Conservation (phyloP, 2,888 invertebrate species). For the Alentia gelatinosa region DNA sequence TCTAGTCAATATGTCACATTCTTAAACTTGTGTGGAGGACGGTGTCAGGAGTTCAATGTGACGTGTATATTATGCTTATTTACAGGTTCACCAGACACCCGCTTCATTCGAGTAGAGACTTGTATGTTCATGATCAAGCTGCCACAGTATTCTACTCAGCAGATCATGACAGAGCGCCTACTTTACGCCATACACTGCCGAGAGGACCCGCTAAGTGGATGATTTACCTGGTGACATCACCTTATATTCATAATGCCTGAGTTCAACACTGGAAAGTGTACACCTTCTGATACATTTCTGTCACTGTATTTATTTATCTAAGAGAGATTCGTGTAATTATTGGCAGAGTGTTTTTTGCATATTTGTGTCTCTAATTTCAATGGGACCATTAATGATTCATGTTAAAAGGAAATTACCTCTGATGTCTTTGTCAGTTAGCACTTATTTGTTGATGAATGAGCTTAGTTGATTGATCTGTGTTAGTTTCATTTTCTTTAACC, state of each 20-base stretch:
- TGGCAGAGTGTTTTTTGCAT: neutral
- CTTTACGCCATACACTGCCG: conserved; percentile 79
- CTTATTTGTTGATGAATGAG: neutral
- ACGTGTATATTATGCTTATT: neutral
- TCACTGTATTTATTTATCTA: too few species aligned
- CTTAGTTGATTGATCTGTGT: too few species aligned
- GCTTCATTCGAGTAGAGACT: conserved; percentile 79
- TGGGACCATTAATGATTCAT: too few species aligned
- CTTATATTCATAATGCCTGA: too few species aligned
- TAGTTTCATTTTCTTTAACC: too few species aligned
- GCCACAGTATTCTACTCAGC: conserved; percentile 78
- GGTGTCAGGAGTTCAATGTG: too few species aligned
- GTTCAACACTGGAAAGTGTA: too few species aligned
- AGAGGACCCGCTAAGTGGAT: conserved; percentile 80
- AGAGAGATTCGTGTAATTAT: neutral
- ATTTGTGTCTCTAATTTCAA: neutral
- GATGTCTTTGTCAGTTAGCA: neutral
- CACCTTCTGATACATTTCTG: too few species aligned
- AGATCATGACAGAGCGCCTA: conserved; percentile 78
- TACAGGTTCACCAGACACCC: conserved; percentile 75
- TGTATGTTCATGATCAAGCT: conserved; percentile 81
- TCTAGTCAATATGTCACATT: too few species aligned
- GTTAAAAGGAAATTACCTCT: too few species aligned
- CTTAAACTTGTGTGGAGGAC: too few species aligned
- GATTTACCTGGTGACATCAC: too few species aligned